Percentiles rank a stretch among this genome's conserved stretches.
Conservation (phyloP, 2,797 vertebrate species). For the Melanotaenia maccullochi region DNA sequence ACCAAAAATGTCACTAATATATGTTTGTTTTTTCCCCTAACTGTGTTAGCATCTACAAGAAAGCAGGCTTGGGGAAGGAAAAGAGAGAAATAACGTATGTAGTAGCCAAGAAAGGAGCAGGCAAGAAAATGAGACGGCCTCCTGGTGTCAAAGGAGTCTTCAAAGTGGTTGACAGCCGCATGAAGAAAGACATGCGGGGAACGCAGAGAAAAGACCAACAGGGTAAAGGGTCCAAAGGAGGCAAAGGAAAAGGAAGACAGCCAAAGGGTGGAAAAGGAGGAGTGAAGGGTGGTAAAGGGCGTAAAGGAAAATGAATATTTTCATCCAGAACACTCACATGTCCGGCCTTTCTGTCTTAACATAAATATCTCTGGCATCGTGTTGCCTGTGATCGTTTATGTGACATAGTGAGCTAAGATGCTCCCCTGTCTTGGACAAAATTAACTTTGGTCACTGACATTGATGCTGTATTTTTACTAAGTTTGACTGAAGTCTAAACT, state of each 20-base stretch:
- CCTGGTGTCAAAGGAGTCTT: conserved; percentile 91
- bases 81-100: conserved; percentile 94
- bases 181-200: conserved; percentile 95
- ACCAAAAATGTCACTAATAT: not conserved
- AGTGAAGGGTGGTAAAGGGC: conserved; percentile 55
- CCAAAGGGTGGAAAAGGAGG: conserved; percentile 59
- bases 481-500: conserved; percentile 13
- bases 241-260: conserved; percentile 51
- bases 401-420: conserved; percentile 23
- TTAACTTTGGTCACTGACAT: conserved; percentile 1
- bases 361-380: conserved; percentile 1
- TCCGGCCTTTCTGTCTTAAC: conserved; percentile 1
- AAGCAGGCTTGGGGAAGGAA: conserved; percentile 94
- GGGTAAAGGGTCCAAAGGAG: conserved; percentile 58
- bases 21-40: not conserved
- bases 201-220: conserved; percentile 86
- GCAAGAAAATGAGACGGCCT: conserved; percentile 89
- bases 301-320: conserved; percentile 56
- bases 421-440: conserved; percentile 17
- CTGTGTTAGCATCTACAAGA: conserved; percentile 92
- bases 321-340: not conserved
- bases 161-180: conserved; percentile 92
- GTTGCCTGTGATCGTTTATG: conserved; percentile 10
- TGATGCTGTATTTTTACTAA: not conserved
- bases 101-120: conserved; percentile 91